Base-by-base conservation (phyloP, 2,888 invertebrate genomes). In the Meandrusa payeni region DNA sequence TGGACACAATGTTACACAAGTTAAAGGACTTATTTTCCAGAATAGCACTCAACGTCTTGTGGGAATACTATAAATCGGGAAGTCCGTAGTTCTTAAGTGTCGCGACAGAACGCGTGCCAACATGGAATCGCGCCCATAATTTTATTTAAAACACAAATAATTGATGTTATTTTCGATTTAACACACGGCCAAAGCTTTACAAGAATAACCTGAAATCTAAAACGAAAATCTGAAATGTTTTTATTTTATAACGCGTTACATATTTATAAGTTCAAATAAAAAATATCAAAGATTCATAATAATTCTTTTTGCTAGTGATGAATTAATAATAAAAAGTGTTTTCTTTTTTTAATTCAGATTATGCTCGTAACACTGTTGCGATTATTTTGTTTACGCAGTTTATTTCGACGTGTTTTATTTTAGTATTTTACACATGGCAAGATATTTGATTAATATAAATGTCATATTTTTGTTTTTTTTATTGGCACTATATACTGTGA, bases 21-120 rank as follows among this genome's bases (percentile, higher is more conserved):
- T 19, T 26, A 24, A 11, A 24, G 17, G 2, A 5, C 5, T 32
- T 27, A 11, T 29, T 36, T 19, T 24, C 36, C 17, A 36, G 36
- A 29, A 36, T 29, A 24, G 10, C 13, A 31, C 17, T 26, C 15
- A 5, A 24, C 7, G 19, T 7, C 9, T 32, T 31, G 19, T 13
- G 19, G 6, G 12, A 34, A 20, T 24, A 12, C 4, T 13, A 42
- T 43, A 13, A 24, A 39, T 33, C 19, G 22, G 22, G 4, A 11
- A 20, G 32, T 27, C 15, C 13, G 11, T 19, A 36, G 15, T 39
- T 22, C 37, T 11, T 22, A 37, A 43, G 39, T 40, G 17, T 23
- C 29, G 13, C 15, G 11, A 28, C 33, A 34, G 29, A 45, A 38
- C 39, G 17, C 39, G 44, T 45, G 39, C 44, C 44, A 45, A 45